These are phyloP conservation scores for Liasis olivaceus DNA, from an alignment of 2,797 vertebrate genomes.

Conservation along the genomic window DNA sequence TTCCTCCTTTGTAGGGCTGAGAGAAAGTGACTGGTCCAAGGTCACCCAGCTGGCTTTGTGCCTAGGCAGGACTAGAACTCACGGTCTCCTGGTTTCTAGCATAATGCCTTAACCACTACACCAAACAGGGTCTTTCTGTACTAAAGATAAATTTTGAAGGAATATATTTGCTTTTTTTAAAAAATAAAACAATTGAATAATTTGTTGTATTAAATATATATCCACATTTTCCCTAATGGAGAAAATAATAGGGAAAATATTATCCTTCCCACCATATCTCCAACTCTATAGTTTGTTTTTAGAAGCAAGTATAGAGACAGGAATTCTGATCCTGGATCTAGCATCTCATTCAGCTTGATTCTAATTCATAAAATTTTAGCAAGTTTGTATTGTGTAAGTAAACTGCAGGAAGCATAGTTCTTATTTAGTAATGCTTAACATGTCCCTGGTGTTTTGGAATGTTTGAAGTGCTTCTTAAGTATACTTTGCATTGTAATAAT, in stretches of 20 bases:
- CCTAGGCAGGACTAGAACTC: too few species aligned
- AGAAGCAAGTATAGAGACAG: neutral
- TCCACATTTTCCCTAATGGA: neutral
- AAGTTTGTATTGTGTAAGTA: neutral
- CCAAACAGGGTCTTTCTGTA: neutral
- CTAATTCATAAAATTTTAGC: neutral
- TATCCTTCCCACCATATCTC: neutral
- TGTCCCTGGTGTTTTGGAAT: neutral
- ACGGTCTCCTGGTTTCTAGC: too few species aligned
- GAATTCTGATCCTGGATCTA: neutral
- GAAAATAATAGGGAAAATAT: neutral
- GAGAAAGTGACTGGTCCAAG: too few species aligned
- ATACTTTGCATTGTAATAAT: neutral
- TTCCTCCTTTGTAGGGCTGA: too few species aligned
- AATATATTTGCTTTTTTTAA: neutral
- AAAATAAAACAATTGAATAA: neutral
- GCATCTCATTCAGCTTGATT: neutral
- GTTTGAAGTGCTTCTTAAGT: neutral
- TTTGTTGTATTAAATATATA: neutral
- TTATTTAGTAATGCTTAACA: neutral
- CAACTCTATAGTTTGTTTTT: neutral
- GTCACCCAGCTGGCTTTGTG: too few species aligned
- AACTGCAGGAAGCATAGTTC: neutral
- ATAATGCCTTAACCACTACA: too few species aligned
- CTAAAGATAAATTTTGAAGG: neutral